Evolutionary conservation across 1,140 invertebrate genomes (phyloP).

Genomic region (Augochlora pura): DNA sequence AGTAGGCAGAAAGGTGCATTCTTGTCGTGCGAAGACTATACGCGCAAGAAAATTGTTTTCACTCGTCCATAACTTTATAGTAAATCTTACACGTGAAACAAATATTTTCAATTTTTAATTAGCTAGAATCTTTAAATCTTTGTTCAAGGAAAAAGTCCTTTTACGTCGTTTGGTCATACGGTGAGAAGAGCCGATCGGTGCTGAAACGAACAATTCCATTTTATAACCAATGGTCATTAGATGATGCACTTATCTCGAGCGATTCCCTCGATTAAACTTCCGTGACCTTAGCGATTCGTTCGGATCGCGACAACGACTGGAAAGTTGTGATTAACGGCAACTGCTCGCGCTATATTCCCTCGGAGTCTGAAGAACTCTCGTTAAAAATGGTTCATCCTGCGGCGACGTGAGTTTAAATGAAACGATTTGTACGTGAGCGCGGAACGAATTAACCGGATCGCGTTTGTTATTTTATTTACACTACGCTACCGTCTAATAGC

Average conservation of each 20-base stretch:
- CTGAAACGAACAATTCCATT: not conserved
- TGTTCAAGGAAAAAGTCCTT: not conserved
- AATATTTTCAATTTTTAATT: too few species aligned
- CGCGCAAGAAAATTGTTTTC: too few species aligned
- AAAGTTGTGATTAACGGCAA: not conserved
- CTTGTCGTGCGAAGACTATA: too few species aligned
- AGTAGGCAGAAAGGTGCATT: too few species aligned
- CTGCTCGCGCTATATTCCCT: not conserved
- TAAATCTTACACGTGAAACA: too few species aligned
- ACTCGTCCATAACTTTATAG: too few species aligned
- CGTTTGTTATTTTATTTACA: too few species aligned
- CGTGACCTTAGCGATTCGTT: not conserved
- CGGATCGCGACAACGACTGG: not conserved
- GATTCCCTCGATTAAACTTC: conserved; percentile 8
- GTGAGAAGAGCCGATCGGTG: not conserved
- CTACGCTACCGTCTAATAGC: too few species aligned
- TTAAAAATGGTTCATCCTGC: not conserved
- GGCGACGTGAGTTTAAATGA: too few species aligned
- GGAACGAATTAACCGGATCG: too few species aligned
- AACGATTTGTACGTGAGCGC: too few species aligned
- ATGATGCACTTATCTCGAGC: not conserved
- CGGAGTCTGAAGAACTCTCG: not conserved
- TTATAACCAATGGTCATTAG: not conserved
- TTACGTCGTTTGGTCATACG: not conserved
- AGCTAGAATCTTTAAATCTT: too few species aligned